Evolutionary conservation across 2,888 invertebrate genomes (phyloP).

Genomic region (Drosophila algonquin): DNA sequence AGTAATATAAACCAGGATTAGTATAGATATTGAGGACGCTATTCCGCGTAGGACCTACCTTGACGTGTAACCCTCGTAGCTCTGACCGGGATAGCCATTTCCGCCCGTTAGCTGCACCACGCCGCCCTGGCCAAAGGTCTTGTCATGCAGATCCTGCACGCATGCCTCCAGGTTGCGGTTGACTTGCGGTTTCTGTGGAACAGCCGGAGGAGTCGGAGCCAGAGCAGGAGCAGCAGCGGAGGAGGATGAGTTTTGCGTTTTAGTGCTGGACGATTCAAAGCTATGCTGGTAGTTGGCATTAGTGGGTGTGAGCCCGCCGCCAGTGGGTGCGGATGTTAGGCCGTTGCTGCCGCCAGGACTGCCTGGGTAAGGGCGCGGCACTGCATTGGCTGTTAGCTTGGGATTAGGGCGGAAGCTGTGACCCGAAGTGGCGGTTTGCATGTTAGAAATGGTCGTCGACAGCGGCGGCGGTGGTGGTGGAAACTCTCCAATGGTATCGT

Average conservation of each 20-base stretch:
- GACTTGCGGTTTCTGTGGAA: conserved; percentile 61
- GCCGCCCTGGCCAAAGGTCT: conserved; percentile 83
- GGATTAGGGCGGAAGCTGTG: conserved; percentile 83
- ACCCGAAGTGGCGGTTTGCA: conserved; percentile 81
- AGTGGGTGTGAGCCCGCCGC: conserved; percentile 71
- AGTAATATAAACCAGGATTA: not conserved
- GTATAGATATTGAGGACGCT: rapidly evolving
- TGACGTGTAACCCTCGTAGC: conserved; percentile 88
- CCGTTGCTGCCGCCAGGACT: conserved; percentile 72
- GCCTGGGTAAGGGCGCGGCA: conserved; percentile 84
- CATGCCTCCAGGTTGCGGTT: conserved; percentile 83
- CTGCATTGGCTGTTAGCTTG: conserved; percentile 84
- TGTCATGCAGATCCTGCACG: conserved; percentile 84
- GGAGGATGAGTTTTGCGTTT: conserved; percentile 66
- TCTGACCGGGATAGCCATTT: conserved; percentile 82
- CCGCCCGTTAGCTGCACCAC: conserved; percentile 78
- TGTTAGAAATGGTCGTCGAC: conserved; percentile 82
- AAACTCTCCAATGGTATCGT: conserved; percentile 73
- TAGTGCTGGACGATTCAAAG: conserved; percentile 77
- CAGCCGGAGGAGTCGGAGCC: conserved; percentile 54
- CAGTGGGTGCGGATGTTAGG: conserved; percentile 40
- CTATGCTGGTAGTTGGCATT: conserved; percentile 80
- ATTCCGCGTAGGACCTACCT: conserved; percentile 84
- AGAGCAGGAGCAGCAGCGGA: conserved; percentile 26
- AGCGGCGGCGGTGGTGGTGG: conserved; percentile 83